These are phyloP conservation scores for Kryphioiulus occultus DNA, from an alignment of 2,888 invertebrate species.

Conservation along the genomic window DNA sequence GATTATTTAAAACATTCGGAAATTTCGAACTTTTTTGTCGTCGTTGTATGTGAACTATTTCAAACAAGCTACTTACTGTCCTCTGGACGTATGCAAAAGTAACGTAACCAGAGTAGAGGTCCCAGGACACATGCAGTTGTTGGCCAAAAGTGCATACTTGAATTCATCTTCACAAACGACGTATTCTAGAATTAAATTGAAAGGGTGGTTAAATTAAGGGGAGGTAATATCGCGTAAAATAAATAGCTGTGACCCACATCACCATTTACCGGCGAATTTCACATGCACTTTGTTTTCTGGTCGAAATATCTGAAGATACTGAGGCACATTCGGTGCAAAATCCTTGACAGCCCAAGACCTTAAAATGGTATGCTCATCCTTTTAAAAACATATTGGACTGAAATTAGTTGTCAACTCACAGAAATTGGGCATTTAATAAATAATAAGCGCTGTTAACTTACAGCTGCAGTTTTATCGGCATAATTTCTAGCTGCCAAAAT, in stretches of 20 bases:
- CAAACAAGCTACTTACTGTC: slow-evolving; percentile 79
- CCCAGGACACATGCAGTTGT: slow-evolving; percentile 98
- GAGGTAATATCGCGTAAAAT: not conserved
- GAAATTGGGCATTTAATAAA: not conserved
- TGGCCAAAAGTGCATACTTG: slow-evolving; percentile 96
- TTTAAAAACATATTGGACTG: slow-evolving; percentile 52
- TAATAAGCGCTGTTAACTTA: slow-evolving; percentile 61
- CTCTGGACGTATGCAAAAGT: slow-evolving; percentile 93
- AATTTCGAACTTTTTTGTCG: too few relatives aligned
- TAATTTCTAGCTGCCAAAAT: slow-evolving; percentile 95
- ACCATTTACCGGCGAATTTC: slow-evolving; percentile 78
- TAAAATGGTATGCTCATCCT: slow-evolving; percentile 79
- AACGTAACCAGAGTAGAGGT: slow-evolving; percentile 96
- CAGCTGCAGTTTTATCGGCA: slow-evolving; percentile 95
- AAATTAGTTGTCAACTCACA: not conserved
- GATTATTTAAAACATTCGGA: too few relatives aligned
- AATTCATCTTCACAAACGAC: slow-evolving; percentile 99
- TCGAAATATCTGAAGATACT: slow-evolving; percentile 97
- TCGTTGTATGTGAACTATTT: too few relatives aligned
- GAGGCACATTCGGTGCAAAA: slow-evolving; percentile 94
- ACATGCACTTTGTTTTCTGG: slow-evolving; percentile 99
- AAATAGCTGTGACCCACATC: not conserved
- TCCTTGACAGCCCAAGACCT: slow-evolving; percentile 98
- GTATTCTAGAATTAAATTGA: slow-evolving; percentile 71
- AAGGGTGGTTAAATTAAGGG: not conserved